Base-by-base conservation (phyloP, 2,888 invertebrate species). In the Deilephila porcellus region DNA sequence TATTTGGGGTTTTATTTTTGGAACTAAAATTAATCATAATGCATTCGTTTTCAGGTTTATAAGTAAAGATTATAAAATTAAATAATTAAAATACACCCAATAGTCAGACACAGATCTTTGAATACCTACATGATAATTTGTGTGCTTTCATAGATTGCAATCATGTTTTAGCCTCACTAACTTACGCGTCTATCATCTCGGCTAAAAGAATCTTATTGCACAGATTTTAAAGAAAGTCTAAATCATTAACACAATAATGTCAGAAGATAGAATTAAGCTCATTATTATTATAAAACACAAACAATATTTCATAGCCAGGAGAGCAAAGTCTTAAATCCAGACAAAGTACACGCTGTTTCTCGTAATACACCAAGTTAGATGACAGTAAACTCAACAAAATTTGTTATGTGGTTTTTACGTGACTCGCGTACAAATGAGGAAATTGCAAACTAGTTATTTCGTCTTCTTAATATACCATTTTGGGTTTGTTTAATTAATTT, bases 351-450 rank as follows among this genome's bases (percentile, higher is more conserved):
- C 45, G 25, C 52, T 52, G 67, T 20, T 45, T 52, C 67, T 67
- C 25, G 45, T 67, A 52, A 67, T 45, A 67, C 67, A 67, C 67
- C 11, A 20, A 67, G 67, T 67, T 67, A 67, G 67, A 67, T 67
- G 67, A 67, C 67, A 52, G 67, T 67, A 52, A 67, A 67, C 67
- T 67, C 67, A 25, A 67, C 45, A 17, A 67, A 67, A 67, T 67
- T 67, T 67, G 67, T 67, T 67, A 52, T 52, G 67, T 67, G 67
- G 67, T 45, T 20, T 52, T 25, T 52, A 67, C 67, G 67, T 52
- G 67, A 67, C 67, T 45, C 11, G 67, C 17, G 45, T 67, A 52
- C 45, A 7, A 67, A 67, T 52, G 45, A 45, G 25, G 45, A 67
- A 25, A 17, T 67, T 67, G 67, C 25, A 4, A 67, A 67, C 25